A percentile compares a stretch with the other conserved stretches of the same genome.
Evolutionary conservation across 1,140 invertebrate genomes (phyloP).

Genomic region (Tribolium madens): DNA sequence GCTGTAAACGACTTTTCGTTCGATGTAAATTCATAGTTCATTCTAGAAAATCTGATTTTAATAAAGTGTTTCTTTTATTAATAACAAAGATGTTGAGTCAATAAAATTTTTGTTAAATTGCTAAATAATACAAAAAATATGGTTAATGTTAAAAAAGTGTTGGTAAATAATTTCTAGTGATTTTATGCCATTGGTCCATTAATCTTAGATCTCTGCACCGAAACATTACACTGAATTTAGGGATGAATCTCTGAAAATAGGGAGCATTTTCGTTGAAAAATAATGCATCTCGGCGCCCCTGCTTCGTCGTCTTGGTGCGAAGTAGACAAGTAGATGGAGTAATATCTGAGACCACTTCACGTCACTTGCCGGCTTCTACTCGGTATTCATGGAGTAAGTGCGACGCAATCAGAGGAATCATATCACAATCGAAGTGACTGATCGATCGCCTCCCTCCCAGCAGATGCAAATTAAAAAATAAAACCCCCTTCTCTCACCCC

Average conservation of each 20-base stretch:
- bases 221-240: neutral
- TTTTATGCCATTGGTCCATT: neutral
- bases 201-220: neutral
- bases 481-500: neutral
- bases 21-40: too few species aligned
- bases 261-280: neutral
- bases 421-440: conserved; percentile 45
- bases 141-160: too few species aligned
- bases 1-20: too few species aligned
- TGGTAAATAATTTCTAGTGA: too few species aligned
- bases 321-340: conserved; percentile 16
- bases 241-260: neutral
- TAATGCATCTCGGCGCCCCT: conserved; percentile 17
- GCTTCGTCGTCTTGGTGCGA: conserved; percentile 2
- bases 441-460: conserved; percentile 12
- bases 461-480: conserved; percentile 34
- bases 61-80: too few species aligned
- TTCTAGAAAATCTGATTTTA: too few species aligned
- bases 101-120: too few species aligned
- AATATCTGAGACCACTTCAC: conserved; percentile 56
- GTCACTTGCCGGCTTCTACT: conserved; percentile 56
- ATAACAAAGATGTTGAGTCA: too few species aligned
- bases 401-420: conserved; percentile 52
- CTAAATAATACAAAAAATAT: too few species aligned
- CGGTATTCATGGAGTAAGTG: conserved; percentile 54